A percentile compares a stretch with the other conserved stretches of the same genome.
Evolutionary conservation across 2,888 invertebrate species (phyloP).

Genomic region (Ennomos fuscantarius): DNA sequence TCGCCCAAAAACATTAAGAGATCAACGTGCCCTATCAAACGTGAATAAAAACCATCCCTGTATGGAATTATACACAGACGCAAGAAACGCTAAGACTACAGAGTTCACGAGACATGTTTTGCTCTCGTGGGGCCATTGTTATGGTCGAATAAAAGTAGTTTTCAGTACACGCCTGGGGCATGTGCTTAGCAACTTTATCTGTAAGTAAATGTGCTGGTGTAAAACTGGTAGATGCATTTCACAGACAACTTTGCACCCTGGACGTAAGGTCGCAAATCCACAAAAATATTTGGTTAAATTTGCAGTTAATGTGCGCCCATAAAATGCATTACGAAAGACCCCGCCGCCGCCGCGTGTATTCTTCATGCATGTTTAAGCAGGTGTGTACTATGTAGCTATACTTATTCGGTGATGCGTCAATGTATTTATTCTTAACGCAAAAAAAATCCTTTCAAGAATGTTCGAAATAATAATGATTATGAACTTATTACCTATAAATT

Average conservation of each 20-base stretch:
- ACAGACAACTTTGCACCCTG: slow-evolving; percentile 21
- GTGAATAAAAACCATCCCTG: slow-evolving; percentile 50
- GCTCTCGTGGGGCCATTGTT: slow-evolving; percentile 59
- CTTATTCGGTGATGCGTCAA: slow-evolving; percentile 40
- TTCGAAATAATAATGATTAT: too few relatives aligned
- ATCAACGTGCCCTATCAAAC: slow-evolving; percentile 50
- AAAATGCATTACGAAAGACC: slow-evolving; percentile 52
- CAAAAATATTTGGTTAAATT: slow-evolving; percentile 17
- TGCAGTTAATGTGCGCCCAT: slow-evolving; percentile 20
- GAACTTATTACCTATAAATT: too few relatives aligned
- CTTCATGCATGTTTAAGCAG: slow-evolving; percentile 53
- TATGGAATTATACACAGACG: slow-evolving; percentile 43
- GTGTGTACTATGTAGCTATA: slow-evolving; percentile 27
- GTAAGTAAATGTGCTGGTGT: slow-evolving; percentile 31
- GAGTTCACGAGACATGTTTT: slow-evolving; percentile 50
- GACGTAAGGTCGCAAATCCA: slow-evolving; percentile 20
- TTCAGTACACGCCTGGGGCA: slow-evolving; percentile 57
- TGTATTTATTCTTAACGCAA: too few relatives aligned
- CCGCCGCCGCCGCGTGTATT: slow-evolving; percentile 47
- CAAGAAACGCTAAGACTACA: slow-evolving; percentile 48
- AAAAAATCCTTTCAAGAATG: too few relatives aligned
- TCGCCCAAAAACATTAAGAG: slow-evolving; percentile 41
- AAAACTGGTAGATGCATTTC: slow-evolving; percentile 13
- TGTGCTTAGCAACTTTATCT: slow-evolving; percentile 68
- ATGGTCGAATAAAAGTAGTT: slow-evolving; percentile 71